Conservation (phyloP, 2,888 invertebrate species). For the Lamellibrachia columna region DNA sequence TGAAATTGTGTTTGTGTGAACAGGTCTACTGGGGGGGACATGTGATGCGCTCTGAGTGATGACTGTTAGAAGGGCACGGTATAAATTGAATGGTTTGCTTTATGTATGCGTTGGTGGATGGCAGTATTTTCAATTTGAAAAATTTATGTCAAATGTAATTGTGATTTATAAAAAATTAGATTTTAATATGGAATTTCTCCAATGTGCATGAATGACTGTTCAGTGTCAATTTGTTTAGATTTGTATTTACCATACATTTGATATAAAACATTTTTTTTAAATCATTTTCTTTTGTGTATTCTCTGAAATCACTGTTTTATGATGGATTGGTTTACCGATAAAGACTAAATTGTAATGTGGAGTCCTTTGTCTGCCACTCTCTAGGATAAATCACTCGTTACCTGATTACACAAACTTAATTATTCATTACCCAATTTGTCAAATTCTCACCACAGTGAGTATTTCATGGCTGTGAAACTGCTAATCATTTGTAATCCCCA, state of each 20-base stretch:
- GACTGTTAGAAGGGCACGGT: too few relatives aligned
- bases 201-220: background rate
- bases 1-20: too few relatives aligned
- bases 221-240: background rate
- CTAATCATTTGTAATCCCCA: background rate
- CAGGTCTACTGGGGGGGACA: too few relatives aligned
- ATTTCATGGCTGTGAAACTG: background rate
- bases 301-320: background rate
- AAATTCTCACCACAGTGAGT: background rate
- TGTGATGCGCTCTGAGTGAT: too few relatives aligned
- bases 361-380: background rate
- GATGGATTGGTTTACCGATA: background rate
- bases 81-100: too few relatives aligned
- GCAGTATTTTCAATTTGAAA: too few relatives aligned
- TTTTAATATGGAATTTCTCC: too few relatives aligned
- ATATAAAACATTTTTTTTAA: background rate
- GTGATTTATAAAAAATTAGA: too few relatives aligned
- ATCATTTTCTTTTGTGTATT: background rate
- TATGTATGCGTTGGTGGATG: too few relatives aligned
- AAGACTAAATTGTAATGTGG: background rate
- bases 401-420: background rate
- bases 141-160: too few relatives aligned
- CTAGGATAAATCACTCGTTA: background rate
- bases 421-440: background rate
- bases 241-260: background rate